Conservation (phyloP, 1,140 invertebrate species). For the Drepana arcuata region DNA sequence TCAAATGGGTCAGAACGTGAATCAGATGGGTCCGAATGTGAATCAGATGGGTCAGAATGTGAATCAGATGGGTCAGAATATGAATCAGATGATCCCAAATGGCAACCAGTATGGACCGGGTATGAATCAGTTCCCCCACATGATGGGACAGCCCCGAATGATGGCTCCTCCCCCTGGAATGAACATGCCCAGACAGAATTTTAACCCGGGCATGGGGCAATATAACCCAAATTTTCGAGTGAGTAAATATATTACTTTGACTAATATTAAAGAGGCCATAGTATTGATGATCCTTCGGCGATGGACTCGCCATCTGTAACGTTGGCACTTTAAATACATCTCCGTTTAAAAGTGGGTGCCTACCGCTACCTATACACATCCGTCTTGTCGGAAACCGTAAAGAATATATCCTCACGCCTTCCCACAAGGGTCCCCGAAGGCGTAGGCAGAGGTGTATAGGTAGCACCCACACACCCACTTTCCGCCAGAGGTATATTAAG, state of each 20-base stretch:
- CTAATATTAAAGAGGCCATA: too few relatives aligned
- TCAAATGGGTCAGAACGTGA: conserved; percentile 22
- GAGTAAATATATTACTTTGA: conserved; percentile 25
- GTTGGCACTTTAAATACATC: too few relatives aligned
- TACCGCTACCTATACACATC: too few relatives aligned
- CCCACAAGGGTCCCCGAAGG: too few relatives aligned
- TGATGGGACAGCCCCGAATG: conserved; percentile 51
- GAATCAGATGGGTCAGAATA: conserved; percentile 18
- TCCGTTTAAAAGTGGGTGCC: too few relatives aligned
- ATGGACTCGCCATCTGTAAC: too few relatives aligned
- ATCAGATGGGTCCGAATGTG: conserved; percentile 29
- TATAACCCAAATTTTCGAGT: conserved; percentile 60
- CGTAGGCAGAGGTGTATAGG: too few relatives aligned
- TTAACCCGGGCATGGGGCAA: conserved; percentile 42
- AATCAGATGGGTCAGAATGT: conserved; percentile 25
- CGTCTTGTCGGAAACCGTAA: too few relatives aligned
- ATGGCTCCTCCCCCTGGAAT: conserved; percentile 50
- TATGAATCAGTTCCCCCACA: conserved; percentile 43
- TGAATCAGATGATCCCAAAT: conserved; percentile 28
- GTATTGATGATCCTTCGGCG: too few relatives aligned
- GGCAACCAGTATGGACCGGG: conserved; percentile 31
- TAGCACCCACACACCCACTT: too few relatives aligned
- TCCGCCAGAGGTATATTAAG: too few relatives aligned
- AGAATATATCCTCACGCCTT: too few relatives aligned
- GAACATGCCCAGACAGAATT: conserved; percentile 48